Evolutionary conservation across 2,113 vertebrate genomes (phyloP).

Genomic region (Myotis brandtii): DNA sequence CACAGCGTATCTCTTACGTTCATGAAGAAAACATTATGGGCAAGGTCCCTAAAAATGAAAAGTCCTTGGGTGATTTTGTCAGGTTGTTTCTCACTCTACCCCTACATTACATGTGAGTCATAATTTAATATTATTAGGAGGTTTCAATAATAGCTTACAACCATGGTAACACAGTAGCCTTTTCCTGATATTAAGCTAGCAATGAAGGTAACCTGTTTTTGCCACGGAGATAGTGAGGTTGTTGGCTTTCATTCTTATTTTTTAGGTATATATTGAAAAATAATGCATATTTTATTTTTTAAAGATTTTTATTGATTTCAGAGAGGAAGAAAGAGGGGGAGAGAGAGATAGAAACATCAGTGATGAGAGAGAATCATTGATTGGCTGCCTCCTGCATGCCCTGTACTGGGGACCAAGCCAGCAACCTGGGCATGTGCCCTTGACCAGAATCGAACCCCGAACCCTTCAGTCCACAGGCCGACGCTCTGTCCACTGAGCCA

Average conservation of each 20-base stretch:
- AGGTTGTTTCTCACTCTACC: slow-evolving; percentile 69
- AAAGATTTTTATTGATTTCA: too few relatives aligned
- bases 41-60: slow-evolving; percentile 69
- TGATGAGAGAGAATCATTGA: too few relatives aligned
- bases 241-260: slow-evolving; percentile 74
- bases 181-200: slow-evolving; percentile 80
- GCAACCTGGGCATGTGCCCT: too few relatives aligned
- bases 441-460: too few relatives aligned
- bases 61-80: slow-evolving; percentile 70
- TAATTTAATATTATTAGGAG: slow-evolving; percentile 80
- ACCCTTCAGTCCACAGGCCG: too few relatives aligned
- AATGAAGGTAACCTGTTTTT: slow-evolving; percentile 77
- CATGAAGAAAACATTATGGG: slow-evolving; percentile 34
- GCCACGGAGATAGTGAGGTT: slow-evolving; percentile 50
- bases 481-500: too few relatives aligned
- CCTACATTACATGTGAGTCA: slow-evolving; percentile 69
- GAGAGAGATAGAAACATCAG: too few relatives aligned
- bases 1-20: slow-evolving; percentile 17
- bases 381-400: too few relatives aligned
- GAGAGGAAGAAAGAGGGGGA: too few relatives aligned
- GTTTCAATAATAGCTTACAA: slow-evolving; percentile 80
- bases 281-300: neutral
- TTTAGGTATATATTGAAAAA: slow-evolving; percentile 43
- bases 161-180: slow-evolving; percentile 82
- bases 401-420: too few relatives aligned